A percentile compares a stretch with the other conserved stretches of the same genome.
These are phyloP conservation scores for Trilocha varians DNA, from an alignment of 2,888 invertebrate genomes.

Conservation along the genomic window DNA sequence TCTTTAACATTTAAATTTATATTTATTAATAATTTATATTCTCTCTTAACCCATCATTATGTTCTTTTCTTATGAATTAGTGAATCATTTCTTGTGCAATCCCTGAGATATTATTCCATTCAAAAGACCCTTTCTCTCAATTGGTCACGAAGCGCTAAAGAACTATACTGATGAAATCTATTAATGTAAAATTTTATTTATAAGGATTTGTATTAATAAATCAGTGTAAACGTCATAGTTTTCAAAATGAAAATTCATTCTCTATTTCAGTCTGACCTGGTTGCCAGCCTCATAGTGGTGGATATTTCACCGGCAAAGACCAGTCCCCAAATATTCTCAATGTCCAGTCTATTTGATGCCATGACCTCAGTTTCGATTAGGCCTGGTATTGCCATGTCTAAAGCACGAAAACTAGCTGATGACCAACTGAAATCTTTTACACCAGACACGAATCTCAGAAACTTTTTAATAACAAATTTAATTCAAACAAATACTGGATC, in stretches of 20 bases:
- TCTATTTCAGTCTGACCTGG: constrained; percentile 68
- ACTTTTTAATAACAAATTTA: constrained; percentile 91
- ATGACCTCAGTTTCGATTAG: constrained; percentile 76
- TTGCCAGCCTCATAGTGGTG: constrained; percentile 79
- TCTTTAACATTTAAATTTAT: constrained; percentile 4
- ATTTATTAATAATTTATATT: not conserved
- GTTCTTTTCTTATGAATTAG: not conserved
- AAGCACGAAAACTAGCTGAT: constrained; percentile 78
- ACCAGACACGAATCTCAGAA: constrained; percentile 73
- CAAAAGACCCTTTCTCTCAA: no score
- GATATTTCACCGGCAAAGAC: constrained; percentile 80
- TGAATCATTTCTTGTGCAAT: no score
- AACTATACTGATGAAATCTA: no score
- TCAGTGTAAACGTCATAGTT: not conserved
- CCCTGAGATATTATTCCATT: no score
- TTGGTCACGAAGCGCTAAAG: no score
- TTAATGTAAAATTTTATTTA: no score
- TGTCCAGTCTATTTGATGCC: constrained; percentile 78
- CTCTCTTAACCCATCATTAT: not conserved
- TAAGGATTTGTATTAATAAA: no score
- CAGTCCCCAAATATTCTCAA: constrained; percentile 74
- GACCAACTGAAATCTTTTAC: constrained; percentile 74
- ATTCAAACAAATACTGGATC: constrained; percentile 76
- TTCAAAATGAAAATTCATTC: not conserved
- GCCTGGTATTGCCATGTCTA: constrained; percentile 75